Evolutionary conservation across 2,113 vertebrate genomes (phyloP).

Genomic region (Tetrax tetrax): DNA sequence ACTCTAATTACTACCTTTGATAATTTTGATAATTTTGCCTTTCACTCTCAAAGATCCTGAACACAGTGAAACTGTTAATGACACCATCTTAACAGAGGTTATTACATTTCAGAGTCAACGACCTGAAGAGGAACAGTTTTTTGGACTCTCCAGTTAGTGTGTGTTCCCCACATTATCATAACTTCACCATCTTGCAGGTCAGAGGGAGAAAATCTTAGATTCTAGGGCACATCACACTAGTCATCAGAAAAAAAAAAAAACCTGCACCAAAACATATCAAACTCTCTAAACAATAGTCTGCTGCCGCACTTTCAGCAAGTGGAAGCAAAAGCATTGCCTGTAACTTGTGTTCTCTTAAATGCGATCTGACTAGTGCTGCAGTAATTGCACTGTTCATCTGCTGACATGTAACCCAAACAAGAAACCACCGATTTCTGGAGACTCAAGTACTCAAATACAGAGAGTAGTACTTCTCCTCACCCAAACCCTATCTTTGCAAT

Average conservation of each 20-base stretch:
- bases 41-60: not conserved
- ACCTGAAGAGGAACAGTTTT: not conserved
- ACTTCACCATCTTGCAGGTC: not conserved
- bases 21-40: not conserved
- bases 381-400: not conserved
- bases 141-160: not conserved
- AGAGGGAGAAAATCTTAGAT: not conserved
- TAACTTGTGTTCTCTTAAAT: not conserved
- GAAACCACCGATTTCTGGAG: not conserved
- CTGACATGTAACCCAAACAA: not conserved
- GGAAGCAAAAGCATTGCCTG: not conserved
- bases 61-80: not conserved
- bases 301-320: not conserved
- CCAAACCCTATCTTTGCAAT: not conserved
- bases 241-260: not conserved
- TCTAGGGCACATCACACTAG: not conserved
- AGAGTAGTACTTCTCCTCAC: not conserved
- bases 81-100: not conserved
- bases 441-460: not conserved
- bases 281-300: not conserved
- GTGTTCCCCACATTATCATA: not conserved
- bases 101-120: not conserved
- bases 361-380: not conserved
- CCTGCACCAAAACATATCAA: not conserved
- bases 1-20: not conserved